Conservation (phyloP, 2,888 invertebrate species). For the Margaritifera margaritifera region DNA sequence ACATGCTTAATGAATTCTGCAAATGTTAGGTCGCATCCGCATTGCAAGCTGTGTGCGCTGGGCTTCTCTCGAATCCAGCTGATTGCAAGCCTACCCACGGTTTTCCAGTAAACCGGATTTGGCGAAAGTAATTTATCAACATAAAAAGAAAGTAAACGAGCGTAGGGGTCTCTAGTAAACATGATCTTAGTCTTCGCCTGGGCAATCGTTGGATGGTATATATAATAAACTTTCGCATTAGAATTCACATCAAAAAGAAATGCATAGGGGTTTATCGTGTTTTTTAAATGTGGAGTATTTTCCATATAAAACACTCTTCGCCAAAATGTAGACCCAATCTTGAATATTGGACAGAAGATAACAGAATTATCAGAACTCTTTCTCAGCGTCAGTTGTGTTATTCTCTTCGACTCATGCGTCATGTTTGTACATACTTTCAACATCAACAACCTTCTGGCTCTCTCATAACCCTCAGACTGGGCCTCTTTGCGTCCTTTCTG, state of each 20-base stretch:
- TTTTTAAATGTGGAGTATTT: too few relatives aligned
- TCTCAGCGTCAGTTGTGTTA: too few relatives aligned
- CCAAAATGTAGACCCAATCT: constrained; percentile 35
- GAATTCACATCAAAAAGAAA: too few relatives aligned
- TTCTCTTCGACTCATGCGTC: too few relatives aligned
- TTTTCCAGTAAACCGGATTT: constrained; percentile 29
- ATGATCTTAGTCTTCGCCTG: constrained; percentile 15
- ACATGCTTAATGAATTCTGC: constrained; percentile 11
- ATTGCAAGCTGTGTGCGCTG: neutral
- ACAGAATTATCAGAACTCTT: neutral
- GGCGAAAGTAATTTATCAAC: constrained; percentile 36
- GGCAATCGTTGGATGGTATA: neutral
- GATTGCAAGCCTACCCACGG: neutral
- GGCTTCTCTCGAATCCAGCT: neutral
- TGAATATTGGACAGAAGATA: constrained; percentile 25
- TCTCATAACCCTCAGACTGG: too few relatives aligned
- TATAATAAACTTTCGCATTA: too few relatives aligned
- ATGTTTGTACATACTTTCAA: too few relatives aligned
- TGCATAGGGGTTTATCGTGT: too few relatives aligned
- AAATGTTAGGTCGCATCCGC: constrained; percentile 14
- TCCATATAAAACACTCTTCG: constrained; percentile 19
- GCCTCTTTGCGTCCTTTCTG: too few relatives aligned
- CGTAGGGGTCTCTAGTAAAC: constrained; percentile 31
- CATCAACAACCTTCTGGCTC: too few relatives aligned
- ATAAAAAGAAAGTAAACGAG: constrained; percentile 28